Evolutionary conservation across 2,888 invertebrate genomes (phyloP), one percentile per base, ranked within the genome.

Genomic region (Agriotes lineatus): DNA sequence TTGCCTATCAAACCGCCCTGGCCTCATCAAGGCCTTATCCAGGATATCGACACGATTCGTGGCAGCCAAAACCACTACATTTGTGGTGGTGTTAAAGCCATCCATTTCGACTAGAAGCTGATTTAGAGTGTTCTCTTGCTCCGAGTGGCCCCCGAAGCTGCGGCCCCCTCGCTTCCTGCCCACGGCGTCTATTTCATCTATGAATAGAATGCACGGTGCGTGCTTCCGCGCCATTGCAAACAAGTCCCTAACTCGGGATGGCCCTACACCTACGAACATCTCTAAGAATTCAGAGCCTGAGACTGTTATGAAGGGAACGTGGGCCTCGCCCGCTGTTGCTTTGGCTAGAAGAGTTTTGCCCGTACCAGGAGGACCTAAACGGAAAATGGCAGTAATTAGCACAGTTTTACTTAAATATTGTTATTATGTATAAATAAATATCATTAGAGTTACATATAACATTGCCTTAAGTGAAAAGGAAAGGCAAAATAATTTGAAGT

Each of bases 51-150:
- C 92, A 80, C 99, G 89, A 86, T 99, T 99, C 1, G 99, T 99
- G n/a, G 99, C 99, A 2, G 99, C 99, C 76, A 99, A 85, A 0
- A 99, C 97, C 10, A 99, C 98, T 12, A 99, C 99, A 82, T 98
- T 98, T 0, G 96, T 96, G 39, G 97, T 97, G 0, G 98, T 97
- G 81, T 98, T 97, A 81, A 99, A 99, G 18, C 96, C 99, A 85
- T 99, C 99, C 99, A 99, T 99, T 87, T 99, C 99, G 0, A 99
- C 99, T n/a, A 99, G 87, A 61, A 99, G 89, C 82, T 99, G 97
- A 87, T 99, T 99, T 6, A 99, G 87, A 0, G 99, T 99, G 82
- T 99, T 99, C 84, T 99, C 99, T 85, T 97, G 97, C 54, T 75
- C 99, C 0, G 96, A 97, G 83, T 99, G 97, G 0, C 99, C 98